phyloP scores from a whole-genome alignment of 1,140 invertebrate genomes.

The Drosophila triauraria region DNA sequence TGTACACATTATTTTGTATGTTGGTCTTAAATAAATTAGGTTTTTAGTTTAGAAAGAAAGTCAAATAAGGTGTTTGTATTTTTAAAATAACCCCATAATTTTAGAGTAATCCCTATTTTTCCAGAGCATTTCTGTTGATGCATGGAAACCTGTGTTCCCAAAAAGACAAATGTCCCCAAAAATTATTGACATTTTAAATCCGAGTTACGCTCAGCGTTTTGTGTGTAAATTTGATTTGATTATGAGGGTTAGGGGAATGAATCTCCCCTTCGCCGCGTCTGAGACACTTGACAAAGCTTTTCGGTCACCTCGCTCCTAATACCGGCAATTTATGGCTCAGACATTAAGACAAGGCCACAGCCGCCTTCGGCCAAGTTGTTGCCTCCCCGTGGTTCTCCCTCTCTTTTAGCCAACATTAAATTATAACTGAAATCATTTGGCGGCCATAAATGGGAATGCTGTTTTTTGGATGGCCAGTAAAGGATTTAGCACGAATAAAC shows the following conservation, averaged over 20 bases:
- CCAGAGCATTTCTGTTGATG: neutral
- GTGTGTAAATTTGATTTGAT: constrained; percentile 55
- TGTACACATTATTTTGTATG: too few species aligned
- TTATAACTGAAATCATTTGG: constrained; percentile 69
- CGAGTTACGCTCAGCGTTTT: constrained; percentile 33
- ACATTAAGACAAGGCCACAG: constrained; percentile 48
- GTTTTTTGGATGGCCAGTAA: constrained; percentile 48
- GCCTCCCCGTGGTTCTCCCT: neutral
- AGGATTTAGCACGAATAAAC: constrained; percentile 53
- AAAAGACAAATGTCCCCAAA: constrained; percentile 34
- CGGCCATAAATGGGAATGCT: constrained; percentile 54
- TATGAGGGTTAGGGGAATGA: neutral
- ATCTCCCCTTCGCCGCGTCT: neutral
- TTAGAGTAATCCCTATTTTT: neutral
- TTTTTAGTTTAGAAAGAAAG: too few species aligned
- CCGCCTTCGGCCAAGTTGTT: constrained; percentile 24
- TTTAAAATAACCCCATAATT: neutral
- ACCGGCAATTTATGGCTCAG: constrained; percentile 56
- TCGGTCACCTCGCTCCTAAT: constrained; percentile 30
- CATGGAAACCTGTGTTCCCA: constrained; percentile 6
- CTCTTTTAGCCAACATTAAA: constrained; percentile 43
- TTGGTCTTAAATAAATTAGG: too few species aligned
- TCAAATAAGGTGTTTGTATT: too few species aligned
- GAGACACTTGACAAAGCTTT: constrained; percentile 39
- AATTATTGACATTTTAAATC: constrained; percentile 74